These are phyloP conservation scores for Acronicta psi DNA, from an alignment of 2,888 invertebrate genomes.

Conservation along the genomic window DNA sequence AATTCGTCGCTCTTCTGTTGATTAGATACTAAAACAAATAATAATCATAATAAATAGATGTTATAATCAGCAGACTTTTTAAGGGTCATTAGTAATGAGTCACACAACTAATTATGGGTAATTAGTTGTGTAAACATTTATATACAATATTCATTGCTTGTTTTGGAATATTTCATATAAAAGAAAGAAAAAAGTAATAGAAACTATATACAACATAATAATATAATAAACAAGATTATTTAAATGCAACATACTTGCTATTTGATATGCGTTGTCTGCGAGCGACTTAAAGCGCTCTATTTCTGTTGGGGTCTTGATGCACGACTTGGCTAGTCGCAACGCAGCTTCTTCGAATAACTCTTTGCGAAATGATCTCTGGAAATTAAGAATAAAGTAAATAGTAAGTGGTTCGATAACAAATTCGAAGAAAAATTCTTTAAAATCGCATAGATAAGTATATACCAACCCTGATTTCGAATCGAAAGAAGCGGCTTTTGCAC, in stretches of 20 bases:
- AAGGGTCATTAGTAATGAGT: too few species aligned
- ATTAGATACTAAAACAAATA: constrained; percentile 90
- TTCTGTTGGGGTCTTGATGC: constrained; percentile 95
- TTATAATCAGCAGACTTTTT: background rate
- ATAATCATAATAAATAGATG: constrained; percentile 1
- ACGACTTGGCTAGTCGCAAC: constrained; percentile 93
- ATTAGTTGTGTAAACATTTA: too few species aligned
- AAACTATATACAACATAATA: too few species aligned
- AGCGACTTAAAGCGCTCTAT: constrained; percentile 95
- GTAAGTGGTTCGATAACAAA: background rate
- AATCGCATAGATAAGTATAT: too few species aligned
- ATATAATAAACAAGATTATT: too few species aligned
- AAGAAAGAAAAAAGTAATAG: too few species aligned
- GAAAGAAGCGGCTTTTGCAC: too few species aligned
- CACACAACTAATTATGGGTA: too few species aligned
- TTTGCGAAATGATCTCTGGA: constrained; percentile 96
- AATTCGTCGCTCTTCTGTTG: constrained; percentile 97
- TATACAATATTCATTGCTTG: too few species aligned
- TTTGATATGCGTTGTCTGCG: constrained; percentile 93
- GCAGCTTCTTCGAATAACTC: constrained; percentile 98
- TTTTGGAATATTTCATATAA: too few species aligned
- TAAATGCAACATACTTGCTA: constrained; percentile 85
- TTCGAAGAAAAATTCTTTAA: too few species aligned
- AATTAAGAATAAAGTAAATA: constrained; percentile 1
- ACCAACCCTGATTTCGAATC: too few species aligned